Percentiles rank a stretch among this genome's conserved stretches.
phyloP scores from a whole-genome alignment of 37 sponge, comb jelly and placozoan genomes.

The Ianthella basta region DNA sequence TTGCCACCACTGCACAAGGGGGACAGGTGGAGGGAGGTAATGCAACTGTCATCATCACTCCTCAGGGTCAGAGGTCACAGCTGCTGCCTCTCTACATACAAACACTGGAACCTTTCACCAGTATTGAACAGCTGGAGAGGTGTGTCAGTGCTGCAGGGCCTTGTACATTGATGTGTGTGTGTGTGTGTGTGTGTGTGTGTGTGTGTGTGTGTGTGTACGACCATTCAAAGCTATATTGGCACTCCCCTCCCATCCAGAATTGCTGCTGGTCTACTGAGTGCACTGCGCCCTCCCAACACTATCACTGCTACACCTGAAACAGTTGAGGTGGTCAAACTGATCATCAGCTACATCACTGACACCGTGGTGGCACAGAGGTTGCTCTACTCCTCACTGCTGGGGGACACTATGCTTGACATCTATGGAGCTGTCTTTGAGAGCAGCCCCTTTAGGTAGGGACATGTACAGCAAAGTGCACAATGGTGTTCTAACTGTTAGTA shows the following conservation, averaged over 20 bases:
- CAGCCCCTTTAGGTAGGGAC: conserved; percentile 17
- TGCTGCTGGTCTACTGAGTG: conserved; percentile 6
- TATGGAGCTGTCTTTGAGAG: conserved; percentile 26
- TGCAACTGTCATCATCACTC: conserved; percentile 29
- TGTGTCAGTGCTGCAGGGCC: neutral
- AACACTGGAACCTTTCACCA: conserved; percentile 9
- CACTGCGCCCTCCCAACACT: conserved; percentile 28
- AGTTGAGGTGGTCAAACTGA: conserved; percentile 18
- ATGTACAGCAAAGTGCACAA: neutral
- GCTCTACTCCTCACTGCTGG: conserved; percentile 23
- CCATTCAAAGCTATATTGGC: neutral
- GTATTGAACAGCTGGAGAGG: neutral
- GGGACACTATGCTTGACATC: conserved; percentile 37
- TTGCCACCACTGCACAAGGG: neutral
- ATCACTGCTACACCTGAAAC: neutral
- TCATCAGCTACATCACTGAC: conserved; percentile 23
- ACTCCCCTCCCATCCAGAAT: neutral
- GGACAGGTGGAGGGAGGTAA: neutral
- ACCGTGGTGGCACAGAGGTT: conserved; percentile 4
- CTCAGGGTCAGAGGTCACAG: conserved; percentile 4
- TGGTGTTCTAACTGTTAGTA: too few species aligned
- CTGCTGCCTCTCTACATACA: conserved; percentile 20
- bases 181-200: conserved; percentile 36
- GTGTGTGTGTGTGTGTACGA: conserved; percentile 24
- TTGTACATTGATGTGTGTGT: conserved; percentile 7